phyloP scores from a whole-genome alignment of 2,888 invertebrate genomes.

The Meganola albula region DNA sequence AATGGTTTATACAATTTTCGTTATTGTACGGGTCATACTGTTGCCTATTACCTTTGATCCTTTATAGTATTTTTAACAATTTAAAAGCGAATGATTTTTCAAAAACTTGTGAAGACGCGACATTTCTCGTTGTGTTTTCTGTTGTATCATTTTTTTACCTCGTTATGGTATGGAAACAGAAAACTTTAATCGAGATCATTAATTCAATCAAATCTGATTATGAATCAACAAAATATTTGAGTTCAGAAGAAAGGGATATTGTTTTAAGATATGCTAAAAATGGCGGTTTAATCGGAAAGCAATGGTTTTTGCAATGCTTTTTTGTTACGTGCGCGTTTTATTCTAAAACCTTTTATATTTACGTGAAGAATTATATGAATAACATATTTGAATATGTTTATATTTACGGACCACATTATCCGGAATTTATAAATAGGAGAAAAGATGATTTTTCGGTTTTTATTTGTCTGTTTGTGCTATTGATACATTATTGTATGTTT shows the following conservation, averaged over 20 bases:
- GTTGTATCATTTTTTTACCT: background rate
- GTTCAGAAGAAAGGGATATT: background rate
- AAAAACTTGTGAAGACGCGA: background rate
- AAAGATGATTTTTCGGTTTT: slow-evolving; percentile 10
- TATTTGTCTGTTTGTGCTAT: slow-evolving; percentile 1
- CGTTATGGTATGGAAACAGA: background rate
- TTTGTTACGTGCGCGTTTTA: background rate
- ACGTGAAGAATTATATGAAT: background rate
- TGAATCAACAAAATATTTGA: background rate
- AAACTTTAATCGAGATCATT: background rate
- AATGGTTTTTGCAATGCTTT: no score
- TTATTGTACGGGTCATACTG: background rate
- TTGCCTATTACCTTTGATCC: no score
- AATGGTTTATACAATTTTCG: background rate
- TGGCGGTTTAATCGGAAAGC: background rate
- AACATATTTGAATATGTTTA: slow-evolving; percentile 4
- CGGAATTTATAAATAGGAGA: slow-evolving; percentile 11
- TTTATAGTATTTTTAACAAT: no score
- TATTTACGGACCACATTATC: slow-evolving; percentile 13
- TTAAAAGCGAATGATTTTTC: background rate
- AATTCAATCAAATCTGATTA: background rate
- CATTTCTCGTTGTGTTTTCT: background rate
- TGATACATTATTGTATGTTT: slow-evolving; percentile 2
- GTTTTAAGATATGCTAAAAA: background rate
- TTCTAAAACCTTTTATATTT: background rate